Evolutionary conservation across 2,888 invertebrate genomes (phyloP).

Genomic region (Ischnus inquisitorius): DNA sequence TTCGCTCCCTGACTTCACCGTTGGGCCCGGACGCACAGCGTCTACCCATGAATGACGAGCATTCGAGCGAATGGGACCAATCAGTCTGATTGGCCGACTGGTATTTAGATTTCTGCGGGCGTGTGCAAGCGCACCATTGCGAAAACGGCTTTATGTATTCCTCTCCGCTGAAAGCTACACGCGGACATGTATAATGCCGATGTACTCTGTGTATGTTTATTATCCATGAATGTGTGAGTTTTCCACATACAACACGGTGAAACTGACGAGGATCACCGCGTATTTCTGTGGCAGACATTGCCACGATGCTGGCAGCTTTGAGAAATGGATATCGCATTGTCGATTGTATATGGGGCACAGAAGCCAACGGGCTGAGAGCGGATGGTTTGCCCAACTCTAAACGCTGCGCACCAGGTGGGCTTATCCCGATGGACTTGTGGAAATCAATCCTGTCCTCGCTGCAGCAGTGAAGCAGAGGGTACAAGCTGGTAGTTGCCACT

Average conservation of each 20-base stretch:
- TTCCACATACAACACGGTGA: not conserved
- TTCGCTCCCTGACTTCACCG: conserved; percentile 30
- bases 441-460: conserved; percentile 62
- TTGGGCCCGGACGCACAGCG: conserved; percentile 72
- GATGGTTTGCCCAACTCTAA: conserved; percentile 55
- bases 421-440: conserved; percentile 68
- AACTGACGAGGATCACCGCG: conserved; percentile 9
- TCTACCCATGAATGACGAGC: conserved; percentile 80
- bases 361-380: conserved; percentile 24
- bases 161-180: conserved; percentile 22
- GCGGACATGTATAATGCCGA: not conserved
- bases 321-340: not conserved
- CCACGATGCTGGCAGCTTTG: conserved; percentile 2
- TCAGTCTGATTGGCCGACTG: conserved; percentile 84
- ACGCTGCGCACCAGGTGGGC: conserved; percentile 70
- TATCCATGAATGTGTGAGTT: conserved; percentile 8
- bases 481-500: conserved; percentile 31
- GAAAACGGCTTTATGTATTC: conserved; percentile 65
- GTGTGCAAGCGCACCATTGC: conserved; percentile 69
- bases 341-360: not conserved
- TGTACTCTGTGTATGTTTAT: conserved; percentile 13
- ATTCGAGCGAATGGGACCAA: conserved; percentile 84
- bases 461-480: conserved; percentile 42
- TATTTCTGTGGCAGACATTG: not conserved
- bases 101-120: conserved; percentile 83